phyloP scores from a whole-genome alignment of 2,113 vertebrate genomes.

The Corythornis vintsioides region DNA sequence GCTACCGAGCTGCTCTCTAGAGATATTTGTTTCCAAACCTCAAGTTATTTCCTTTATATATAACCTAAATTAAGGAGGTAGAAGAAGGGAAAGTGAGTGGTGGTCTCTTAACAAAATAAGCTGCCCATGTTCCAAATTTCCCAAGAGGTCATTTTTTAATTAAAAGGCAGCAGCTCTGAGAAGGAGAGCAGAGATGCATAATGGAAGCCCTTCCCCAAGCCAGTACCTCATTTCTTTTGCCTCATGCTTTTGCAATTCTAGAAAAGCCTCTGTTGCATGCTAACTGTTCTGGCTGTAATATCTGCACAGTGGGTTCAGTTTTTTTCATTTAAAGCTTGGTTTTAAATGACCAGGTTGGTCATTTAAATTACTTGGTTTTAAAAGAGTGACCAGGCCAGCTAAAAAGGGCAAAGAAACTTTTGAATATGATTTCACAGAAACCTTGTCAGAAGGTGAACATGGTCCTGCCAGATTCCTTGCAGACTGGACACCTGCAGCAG shows the following conservation, averaged over 20 bases:
- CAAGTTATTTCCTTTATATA: constrained; percentile 47
- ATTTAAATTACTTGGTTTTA: too few relatives aligned
- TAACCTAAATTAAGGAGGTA: constrained; percentile 25
- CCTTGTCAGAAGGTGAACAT: background rate
- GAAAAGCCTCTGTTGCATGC: background rate
- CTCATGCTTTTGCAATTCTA: background rate
- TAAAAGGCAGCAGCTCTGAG: background rate
- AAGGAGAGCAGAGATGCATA: background rate
- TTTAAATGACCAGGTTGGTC: background rate
- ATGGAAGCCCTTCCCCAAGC: background rate
- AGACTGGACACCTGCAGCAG: background rate
- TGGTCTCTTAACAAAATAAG: background rate
- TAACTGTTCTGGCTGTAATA: background rate
- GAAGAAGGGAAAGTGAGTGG: background rate
- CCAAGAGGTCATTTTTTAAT: background rate
- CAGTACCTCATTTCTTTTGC: background rate
- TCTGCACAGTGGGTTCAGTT: background rate
- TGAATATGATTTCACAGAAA: background rate
- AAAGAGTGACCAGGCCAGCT: background rate
- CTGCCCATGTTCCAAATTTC: background rate
- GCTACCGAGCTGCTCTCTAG: background rate
- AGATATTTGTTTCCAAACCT: constrained; percentile 35
- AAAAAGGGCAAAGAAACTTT: background rate
- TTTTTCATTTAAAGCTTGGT: background rate
- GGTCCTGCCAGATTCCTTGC: background rate